Percentiles rank a stretch among this genome's conserved stretches.
Conservation (phyloP, 2,888 invertebrate species). For the Agriopis aurantiaria region DNA sequence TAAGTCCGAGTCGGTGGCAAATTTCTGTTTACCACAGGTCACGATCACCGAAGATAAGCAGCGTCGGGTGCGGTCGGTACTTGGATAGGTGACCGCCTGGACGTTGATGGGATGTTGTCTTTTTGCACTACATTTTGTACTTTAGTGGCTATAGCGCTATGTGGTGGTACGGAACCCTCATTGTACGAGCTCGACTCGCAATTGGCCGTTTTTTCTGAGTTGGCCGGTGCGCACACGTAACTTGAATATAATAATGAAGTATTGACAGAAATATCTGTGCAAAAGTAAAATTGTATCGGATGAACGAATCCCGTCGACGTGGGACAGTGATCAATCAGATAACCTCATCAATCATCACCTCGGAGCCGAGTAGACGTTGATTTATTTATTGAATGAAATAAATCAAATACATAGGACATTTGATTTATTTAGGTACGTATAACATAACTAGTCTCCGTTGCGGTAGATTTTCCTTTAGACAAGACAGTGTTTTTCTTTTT, state of each 20-base stretch:
- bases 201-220: not conserved
- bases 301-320: conserved; percentile 8
- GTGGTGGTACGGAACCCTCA: no score
- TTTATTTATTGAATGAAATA: conserved; percentile 15
- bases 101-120: no score
- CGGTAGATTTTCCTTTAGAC: conserved; percentile 3
- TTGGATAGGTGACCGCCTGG: no score
- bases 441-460: not conserved
- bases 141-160: no score
- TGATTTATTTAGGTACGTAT: conserved; percentile 9
- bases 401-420: not conserved
- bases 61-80: no score
- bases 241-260: not conserved
- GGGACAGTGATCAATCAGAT: conserved; percentile 26
- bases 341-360: conserved; percentile 23
- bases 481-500: not conserved
- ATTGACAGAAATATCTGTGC: not conserved
- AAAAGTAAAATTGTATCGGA: conserved; percentile 14
- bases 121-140: no score
- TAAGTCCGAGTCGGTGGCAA: no score
- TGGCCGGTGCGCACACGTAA: not conserved
- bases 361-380: conserved; percentile 9
- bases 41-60: no score
- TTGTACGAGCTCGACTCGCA: no score
- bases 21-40: no score